Evolutionary conservation across 2,113 vertebrate genomes (phyloP), one percentile per base, ranked within the genome.

Genomic region (Phoxinus phoxinus): DNA sequence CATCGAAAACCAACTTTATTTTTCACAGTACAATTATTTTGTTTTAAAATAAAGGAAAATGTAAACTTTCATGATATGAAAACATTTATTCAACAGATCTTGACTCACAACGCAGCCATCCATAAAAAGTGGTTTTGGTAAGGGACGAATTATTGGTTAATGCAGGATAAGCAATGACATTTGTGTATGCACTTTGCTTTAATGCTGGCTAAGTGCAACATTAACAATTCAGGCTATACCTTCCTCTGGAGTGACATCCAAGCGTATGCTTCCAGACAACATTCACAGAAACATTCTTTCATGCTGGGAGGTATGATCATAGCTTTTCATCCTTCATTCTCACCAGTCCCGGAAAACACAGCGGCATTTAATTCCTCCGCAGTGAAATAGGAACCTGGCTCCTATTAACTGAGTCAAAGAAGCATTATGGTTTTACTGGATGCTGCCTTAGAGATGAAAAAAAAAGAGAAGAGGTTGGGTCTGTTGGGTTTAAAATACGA

Each of bases 391-490:
- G 83, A 86, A 75, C 72, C 48, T 37, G 56, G 63, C 74, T 89
- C 85, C 61, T 65, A 86, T 89, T 88, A 85, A 85, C 78, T 30
- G 78, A 80, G 83, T 63, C 72, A 53, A 86, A 80, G 74, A 73
- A 79, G 82, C 78, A 86, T 85, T 88, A 83, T 80, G 44, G 81
- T 69, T 87, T 88, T 88, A 88, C 85, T 81, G 86, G 77, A 84
- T 37, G 61, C 58, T 61, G 77, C 67, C 75, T 75, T 81, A 8
- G 41, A 56, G 58, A 86, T 86, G 83, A 83, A 83, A 82, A 88
- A 32, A 35, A 35, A 0, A n/a, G n/a, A 85, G 76, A 85, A 76
- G 71, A 71, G 73, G 79, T n/a, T 41, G 65, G 74, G 77, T 75
- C 79, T 69, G 83, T 75, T 83, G 79, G 81, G 46, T 72, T 83